A percentile compares a stretch with the other conserved stretches of the same genome.
Conservation (phyloP, 2,888 invertebrate species). For the Lobophora halterata region DNA sequence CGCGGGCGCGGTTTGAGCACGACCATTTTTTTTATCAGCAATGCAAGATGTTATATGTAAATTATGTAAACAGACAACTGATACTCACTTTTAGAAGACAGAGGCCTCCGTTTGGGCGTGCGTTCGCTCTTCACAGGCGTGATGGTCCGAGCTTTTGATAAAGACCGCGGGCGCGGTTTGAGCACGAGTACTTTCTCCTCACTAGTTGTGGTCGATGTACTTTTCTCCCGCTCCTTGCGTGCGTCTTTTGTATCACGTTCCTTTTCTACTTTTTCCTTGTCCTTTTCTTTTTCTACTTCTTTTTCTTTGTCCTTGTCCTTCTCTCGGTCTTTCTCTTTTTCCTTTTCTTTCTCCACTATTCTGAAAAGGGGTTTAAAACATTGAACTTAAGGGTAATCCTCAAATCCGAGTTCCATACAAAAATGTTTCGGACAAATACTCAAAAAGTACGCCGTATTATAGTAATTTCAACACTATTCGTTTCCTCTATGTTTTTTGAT, state of each 20-base stretch:
- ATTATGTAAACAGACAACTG: not conserved
- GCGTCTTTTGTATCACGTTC: too few relatives aligned
- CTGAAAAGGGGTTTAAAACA: too few relatives aligned
- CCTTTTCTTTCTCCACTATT: constrained; percentile 38
- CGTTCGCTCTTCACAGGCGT: constrained; percentile 55
- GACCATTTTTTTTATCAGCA: constrained; percentile 40
- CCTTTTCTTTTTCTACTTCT: constrained; percentile 48
- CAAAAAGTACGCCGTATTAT: too few relatives aligned
- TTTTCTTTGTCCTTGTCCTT: constrained; percentile 41
- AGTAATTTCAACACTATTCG: too few relatives aligned
- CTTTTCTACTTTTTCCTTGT: constrained; percentile 43
- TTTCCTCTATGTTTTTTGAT: too few relatives aligned
- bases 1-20: constrained; percentile 59
- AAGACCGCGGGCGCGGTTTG: constrained; percentile 63
- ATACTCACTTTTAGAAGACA: constrained; percentile 63
- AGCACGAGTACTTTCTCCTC: constrained; percentile 56
- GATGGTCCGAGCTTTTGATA: constrained; percentile 61
- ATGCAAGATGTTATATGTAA: not conserved
- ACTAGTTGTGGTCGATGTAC: constrained; percentile 47
- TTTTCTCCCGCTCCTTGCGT: constrained; percentile 51
- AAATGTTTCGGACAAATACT: too few relatives aligned
- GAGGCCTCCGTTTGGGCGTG: constrained; percentile 58
- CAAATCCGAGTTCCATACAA: too few relatives aligned
- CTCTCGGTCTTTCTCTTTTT: constrained; percentile 42
- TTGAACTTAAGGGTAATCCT: too few relatives aligned